Conservation (phyloP, 2,797 vertebrate species). For the Sebastes matsubarae region DNA sequence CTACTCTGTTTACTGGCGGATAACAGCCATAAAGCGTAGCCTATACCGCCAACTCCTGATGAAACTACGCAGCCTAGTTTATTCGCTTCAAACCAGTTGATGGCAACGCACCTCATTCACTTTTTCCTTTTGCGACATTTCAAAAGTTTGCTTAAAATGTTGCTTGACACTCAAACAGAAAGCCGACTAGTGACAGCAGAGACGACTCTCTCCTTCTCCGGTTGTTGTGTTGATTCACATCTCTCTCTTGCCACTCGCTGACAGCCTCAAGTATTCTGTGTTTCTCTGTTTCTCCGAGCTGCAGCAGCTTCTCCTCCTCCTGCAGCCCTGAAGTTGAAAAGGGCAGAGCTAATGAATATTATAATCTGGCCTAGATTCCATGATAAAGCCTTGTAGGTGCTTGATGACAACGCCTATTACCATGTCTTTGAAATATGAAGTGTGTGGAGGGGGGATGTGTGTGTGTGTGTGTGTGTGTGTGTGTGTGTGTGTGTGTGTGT, state of each 20-base stretch:
- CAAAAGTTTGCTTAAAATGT: neutral
- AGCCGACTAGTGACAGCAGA: neutral
- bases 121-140: neutral
- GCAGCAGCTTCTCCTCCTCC: constrained; percentile 1
- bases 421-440: constrained; percentile 46
- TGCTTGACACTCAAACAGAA: neutral
- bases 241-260: neutral
- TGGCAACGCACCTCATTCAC: neutral
- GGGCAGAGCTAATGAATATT: constrained; percentile 51
- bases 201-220: neutral
- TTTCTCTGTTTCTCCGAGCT: neutral
- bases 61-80: no score
- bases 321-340: constrained; percentile 41
- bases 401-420: constrained; percentile 11
- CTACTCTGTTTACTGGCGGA: no score
- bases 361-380: constrained; percentile 55
- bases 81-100: neutral
- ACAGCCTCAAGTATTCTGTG: neutral
- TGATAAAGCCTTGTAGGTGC: constrained; percentile 23
- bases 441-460: neutral
- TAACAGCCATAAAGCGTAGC: no score
- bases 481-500: neutral
- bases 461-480: no score
- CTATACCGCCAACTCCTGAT: no score
- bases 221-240: neutral